phyloP scores from a whole-genome alignment of 2,113 vertebrate species.

The Clupea harengus region DNA sequence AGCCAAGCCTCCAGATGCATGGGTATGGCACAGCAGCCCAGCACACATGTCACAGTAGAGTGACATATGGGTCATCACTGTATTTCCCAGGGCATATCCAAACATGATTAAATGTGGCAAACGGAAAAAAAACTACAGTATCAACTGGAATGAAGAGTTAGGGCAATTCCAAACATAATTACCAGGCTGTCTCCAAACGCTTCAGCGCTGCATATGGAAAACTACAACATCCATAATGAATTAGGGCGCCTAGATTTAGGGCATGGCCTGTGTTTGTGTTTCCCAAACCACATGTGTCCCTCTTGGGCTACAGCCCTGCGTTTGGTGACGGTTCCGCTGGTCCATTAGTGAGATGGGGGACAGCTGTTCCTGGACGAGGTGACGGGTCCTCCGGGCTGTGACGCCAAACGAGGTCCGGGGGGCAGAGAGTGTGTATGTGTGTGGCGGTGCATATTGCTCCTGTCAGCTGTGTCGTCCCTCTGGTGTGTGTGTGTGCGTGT shows the following conservation, averaged over 20 bases:
- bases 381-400: conserved; percentile 66
- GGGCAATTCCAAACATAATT: background rate
- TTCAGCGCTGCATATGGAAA: background rate
- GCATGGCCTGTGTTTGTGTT: background rate
- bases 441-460: background rate
- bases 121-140: background rate
- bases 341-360: conserved; percentile 69
- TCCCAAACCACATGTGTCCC: background rate
- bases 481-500: background rate
- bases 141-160: background rate
- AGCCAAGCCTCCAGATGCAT: no score
- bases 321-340: conserved; percentile 57
- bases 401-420: conserved; percentile 64
- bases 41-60: no score
- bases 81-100: background rate
- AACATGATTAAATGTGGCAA: background rate
- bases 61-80: background rate
- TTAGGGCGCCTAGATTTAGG: background rate
- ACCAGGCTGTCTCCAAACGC: background rate
- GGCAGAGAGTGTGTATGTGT: conserved; percentile 58
- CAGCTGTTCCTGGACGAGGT: conserved; percentile 68
- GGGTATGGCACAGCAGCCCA: no score
- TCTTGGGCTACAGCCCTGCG: background rate
- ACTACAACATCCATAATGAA: background rate
- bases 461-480: no score